phyloP scores from a whole-genome alignment of 2,888 invertebrate species.

The Xanthorhoe spadicearia region DNA sequence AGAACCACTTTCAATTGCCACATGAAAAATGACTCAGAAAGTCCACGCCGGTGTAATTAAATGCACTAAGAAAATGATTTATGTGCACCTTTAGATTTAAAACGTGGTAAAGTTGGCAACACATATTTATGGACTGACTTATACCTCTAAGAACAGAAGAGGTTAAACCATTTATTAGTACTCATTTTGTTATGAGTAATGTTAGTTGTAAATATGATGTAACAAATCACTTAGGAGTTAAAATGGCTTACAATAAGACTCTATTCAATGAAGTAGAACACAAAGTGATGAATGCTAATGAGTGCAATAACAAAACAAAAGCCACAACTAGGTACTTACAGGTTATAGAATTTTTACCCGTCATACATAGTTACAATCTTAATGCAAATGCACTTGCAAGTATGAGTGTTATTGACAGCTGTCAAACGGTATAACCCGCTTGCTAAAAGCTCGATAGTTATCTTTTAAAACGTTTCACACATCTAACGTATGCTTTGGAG shows the following conservation, averaged over 20 bases:
- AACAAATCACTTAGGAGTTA: background rate
- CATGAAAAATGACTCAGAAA: slow-evolving; percentile 54
- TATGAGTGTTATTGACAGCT: slow-evolving; percentile 12
- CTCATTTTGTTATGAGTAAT: slow-evolving; percentile 12
- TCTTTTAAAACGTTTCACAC: slow-evolving; percentile 2
- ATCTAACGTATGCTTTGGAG: background rate
- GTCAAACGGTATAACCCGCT: slow-evolving; percentile 8
- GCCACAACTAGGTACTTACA: background rate
- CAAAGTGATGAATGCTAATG: background rate
- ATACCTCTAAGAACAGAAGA: slow-evolving; percentile 43
- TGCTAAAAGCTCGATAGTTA: slow-evolving; percentile 1
- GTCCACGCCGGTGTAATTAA: slow-evolving; percentile 48
- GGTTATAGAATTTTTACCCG: background rate
- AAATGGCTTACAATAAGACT: background rate
- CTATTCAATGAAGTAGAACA: background rate
- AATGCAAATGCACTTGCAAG: slow-evolving; percentile 4
- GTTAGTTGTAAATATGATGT: background rate
- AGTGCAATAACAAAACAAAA: background rate
- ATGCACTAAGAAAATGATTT: slow-evolving; percentile 53
- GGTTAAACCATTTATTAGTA: slow-evolving; percentile 37
- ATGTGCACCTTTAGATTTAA: slow-evolving; percentile 51
- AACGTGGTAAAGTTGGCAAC: slow-evolving; percentile 47
- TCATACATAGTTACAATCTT: no score
- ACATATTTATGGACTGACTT: slow-evolving; percentile 46
- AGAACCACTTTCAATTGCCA: slow-evolving; percentile 44